These are phyloP conservation scores for Lerista edwardsae DNA, from an alignment of 2,797 vertebrate species.

Conservation along the genomic window DNA sequence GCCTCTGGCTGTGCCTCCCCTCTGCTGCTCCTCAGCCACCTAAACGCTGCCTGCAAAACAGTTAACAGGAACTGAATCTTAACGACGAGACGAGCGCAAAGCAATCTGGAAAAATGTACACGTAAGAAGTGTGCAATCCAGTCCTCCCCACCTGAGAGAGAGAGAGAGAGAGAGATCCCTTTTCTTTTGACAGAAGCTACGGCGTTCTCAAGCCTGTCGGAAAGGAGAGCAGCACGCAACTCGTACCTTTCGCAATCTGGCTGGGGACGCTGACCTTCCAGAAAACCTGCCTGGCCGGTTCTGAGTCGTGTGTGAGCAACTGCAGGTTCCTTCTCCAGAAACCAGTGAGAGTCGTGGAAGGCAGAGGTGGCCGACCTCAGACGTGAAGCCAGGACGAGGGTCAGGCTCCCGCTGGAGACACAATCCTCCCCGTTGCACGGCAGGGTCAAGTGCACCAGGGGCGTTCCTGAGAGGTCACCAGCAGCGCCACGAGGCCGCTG, in stretches of 20 bases:
- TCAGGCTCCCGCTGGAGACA: background rate
- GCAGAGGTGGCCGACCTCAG: constrained; percentile 13
- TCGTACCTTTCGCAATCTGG: background rate
- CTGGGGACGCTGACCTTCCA: constrained; percentile 22
- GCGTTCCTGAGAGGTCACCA: background rate
- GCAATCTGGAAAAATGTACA: constrained; percentile 4
- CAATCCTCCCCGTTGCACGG: background rate
- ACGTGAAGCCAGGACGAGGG: background rate
- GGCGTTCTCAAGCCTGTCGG: background rate
- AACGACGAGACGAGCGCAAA: constrained; percentile 30
- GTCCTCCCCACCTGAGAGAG: background rate
- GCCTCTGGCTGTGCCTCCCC: background rate
- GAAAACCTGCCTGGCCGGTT: constrained; percentile 35
- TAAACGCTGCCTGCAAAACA: background rate
- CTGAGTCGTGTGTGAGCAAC: background rate
- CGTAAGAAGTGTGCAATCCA: background rate
- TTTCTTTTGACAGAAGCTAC: background rate
- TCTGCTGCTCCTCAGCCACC: background rate
- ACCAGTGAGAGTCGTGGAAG: background rate
- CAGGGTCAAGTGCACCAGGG: background rate
- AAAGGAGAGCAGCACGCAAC: background rate
- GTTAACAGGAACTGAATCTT: constrained; percentile 1
- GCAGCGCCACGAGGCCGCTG: background rate
- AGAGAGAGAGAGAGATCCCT: background rate
- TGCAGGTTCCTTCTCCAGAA: background rate